Conservation (phyloP, 1,140 invertebrate species). For the Orussus abietinus region DNA sequence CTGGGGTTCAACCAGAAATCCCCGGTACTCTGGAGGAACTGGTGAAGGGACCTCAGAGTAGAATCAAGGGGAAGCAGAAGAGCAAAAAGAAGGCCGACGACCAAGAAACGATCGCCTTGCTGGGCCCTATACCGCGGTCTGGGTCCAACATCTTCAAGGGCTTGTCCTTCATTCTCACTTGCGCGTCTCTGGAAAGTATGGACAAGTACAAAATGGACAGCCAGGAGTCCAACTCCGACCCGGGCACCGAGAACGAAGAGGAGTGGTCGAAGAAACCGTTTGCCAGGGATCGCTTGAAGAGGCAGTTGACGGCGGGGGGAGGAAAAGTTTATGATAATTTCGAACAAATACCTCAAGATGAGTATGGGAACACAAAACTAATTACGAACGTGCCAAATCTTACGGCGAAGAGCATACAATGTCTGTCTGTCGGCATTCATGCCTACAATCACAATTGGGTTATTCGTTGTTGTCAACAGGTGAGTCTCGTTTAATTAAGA, state of each 20-base stretch:
- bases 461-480: conserved; percentile 51
- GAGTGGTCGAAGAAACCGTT: conserved; percentile 53
- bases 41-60: conserved; percentile 27
- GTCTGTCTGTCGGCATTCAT: conserved; percentile 54
- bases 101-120: conserved; percentile 40
- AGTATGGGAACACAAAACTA: conserved; percentile 53
- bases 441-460: conserved; percentile 58
- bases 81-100: conserved; percentile 34
- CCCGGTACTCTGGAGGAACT: conserved; percentile 42
- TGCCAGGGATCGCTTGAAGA: conserved; percentile 55
- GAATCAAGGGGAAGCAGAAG: conserved; percentile 31
- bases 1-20: conserved; percentile 55
- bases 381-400: conserved; percentile 59
- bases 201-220: conserved; percentile 29
- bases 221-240: conserved; percentile 27
- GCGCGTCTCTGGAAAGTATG: conserved; percentile 38
- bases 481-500: conserved; percentile 16
- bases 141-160: conserved; percentile 54
- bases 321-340: conserved; percentile 58
- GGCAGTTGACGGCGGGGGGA: conserved; percentile 55
- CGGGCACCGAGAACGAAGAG: conserved; percentile 50
- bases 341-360: conserved; percentile 54
- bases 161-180: conserved; percentile 57
- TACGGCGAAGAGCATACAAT: conserved; percentile 59
- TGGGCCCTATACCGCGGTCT: conserved; percentile 55